Conservation (phyloP, 2,113 vertebrate genomes). For the Bos indicus region DNA sequence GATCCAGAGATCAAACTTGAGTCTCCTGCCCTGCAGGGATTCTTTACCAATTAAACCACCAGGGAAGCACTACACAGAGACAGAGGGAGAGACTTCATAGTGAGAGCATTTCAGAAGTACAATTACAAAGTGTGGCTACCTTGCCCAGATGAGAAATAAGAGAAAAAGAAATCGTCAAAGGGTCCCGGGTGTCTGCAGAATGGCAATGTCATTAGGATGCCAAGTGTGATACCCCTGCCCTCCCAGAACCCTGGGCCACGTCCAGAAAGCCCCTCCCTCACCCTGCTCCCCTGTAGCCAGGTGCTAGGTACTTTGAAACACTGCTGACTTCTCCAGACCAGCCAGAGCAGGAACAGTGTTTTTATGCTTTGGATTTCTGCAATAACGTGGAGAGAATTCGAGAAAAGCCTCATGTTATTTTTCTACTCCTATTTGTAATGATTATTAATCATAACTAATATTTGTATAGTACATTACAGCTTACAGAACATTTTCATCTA, state of each 20-base stretch:
- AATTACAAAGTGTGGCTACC: not conserved
- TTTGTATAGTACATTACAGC: not conserved
- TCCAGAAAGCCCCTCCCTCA: not conserved
- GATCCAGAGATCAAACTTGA: not conserved
- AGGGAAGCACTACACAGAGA: not conserved
- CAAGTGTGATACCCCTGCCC: not conserved
- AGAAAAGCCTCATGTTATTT: conserved; percentile 2
- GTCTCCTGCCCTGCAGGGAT: not conserved
- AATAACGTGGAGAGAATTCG: not conserved
- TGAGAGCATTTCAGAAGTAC: not conserved
- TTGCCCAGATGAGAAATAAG: not conserved
- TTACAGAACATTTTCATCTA: conserved; percentile 33
- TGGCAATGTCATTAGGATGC: not conserved
- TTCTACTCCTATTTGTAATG: not conserved
- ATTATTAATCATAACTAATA: conserved; percentile 33
- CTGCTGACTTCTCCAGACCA: not conserved
- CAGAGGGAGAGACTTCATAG: not conserved
- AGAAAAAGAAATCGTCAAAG: not conserved
- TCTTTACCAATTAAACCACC: not conserved
- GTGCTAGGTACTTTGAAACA: not conserved
- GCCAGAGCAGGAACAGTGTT: not conserved
- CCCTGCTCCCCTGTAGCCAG: not conserved
- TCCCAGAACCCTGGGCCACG: not conserved
- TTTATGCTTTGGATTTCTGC: not conserved
- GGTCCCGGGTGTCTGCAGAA: not conserved